Evolutionary conservation across 2,113 vertebrate species (phyloP), one percentile per base, ranked within the genome.

Genomic region (Thamnaconus septentrionalis): DNA sequence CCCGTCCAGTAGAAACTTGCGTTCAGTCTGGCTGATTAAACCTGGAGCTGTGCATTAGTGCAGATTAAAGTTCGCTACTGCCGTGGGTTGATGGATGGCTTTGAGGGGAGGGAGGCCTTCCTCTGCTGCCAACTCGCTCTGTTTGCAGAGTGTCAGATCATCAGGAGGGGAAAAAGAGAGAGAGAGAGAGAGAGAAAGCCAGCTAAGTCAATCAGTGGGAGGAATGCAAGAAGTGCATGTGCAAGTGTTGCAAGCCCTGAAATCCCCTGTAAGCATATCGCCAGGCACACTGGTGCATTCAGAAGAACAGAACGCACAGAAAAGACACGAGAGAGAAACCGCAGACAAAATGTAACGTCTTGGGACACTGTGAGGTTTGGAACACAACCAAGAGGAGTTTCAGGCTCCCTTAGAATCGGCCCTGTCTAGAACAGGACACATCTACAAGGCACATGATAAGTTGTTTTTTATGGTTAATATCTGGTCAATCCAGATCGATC

Each of bases 31-130:
- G 6, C 12, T 76, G 72, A 73, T 6, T 60, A 55, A 73, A 62
- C 47, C 39, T 31, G 58, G 50, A 52, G 41, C 43, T 53, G 61
- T 76, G 65, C 71, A 78, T 72, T 56, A 59, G 61, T 53, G 61
- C 62, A 73, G 66, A 84, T 75, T 66, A 56, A 66, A 64, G 64
- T 61, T 67, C 56, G 65, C 75, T 75, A 56, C 62, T 0, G 4
- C 42, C 68, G 52, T 11, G 58, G 65, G 49, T 56, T 78, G 74
- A 83, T 80, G 71, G 77, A 79, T 69, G 71, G 61, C 59, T 50
- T n/a, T 48, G 61, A 66, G 75, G 73, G 58, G 66, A 64, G 72
- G 69, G 62, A 75, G 70, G 66, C 52, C 62, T 75, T 55, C 45
- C 50, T 56, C 71, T 59, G 61, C 61, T 73, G 71, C 71, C 75